A percentile compares a stretch with the other conserved stretches of the same genome.
Conservation (phyloP, 2,888 invertebrate species). For the Scaptodrosophila latifasciaeformis region DNA sequence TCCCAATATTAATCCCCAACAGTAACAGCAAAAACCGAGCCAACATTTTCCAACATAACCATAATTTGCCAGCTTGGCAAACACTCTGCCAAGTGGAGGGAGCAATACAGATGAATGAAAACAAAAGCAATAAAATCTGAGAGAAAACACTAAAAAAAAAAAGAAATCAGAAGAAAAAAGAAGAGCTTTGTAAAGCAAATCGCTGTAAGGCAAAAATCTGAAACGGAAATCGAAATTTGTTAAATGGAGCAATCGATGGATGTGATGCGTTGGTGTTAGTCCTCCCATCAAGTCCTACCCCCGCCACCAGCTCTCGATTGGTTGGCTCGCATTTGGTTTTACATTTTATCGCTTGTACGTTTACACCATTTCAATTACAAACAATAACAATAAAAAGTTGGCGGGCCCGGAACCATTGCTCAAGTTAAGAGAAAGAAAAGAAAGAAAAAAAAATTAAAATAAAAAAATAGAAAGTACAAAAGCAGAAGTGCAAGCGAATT, state of each 20-base stretch:
- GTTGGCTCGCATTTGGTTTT: slow-evolving; percentile 39
- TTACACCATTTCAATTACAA: slow-evolving; percentile 71
- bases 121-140: slow-evolving; percentile 52
- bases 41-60: too few relatives aligned
- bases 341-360: slow-evolving; percentile 70
- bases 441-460: too few relatives aligned
- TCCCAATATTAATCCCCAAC: too few relatives aligned
- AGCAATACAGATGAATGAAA: too few relatives aligned
- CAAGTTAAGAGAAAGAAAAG: slow-evolving; percentile 42
- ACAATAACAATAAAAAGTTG: slow-evolving; percentile 65
- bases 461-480: slow-evolving; percentile 22
- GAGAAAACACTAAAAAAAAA: too few relatives aligned
- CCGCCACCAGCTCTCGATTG: background rate
- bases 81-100: too few relatives aligned
- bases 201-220: slow-evolving; percentile 54
- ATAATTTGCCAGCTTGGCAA: too few relatives aligned
- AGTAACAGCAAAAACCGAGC: too few relatives aligned
- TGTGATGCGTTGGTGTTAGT: slow-evolving; percentile 27
- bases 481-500: slow-evolving; percentile 58
- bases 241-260: slow-evolving; percentile 70
- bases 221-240: slow-evolving; percentile 70
- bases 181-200: slow-evolving; percentile 49
- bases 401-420: slow-evolving; percentile 32
- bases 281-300: background rate
- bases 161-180: too few relatives aligned